These are phyloP conservation scores for Pseudomyrmex sp. DNA, from an alignment of 1,140 invertebrate species.

Conservation along the genomic window DNA sequence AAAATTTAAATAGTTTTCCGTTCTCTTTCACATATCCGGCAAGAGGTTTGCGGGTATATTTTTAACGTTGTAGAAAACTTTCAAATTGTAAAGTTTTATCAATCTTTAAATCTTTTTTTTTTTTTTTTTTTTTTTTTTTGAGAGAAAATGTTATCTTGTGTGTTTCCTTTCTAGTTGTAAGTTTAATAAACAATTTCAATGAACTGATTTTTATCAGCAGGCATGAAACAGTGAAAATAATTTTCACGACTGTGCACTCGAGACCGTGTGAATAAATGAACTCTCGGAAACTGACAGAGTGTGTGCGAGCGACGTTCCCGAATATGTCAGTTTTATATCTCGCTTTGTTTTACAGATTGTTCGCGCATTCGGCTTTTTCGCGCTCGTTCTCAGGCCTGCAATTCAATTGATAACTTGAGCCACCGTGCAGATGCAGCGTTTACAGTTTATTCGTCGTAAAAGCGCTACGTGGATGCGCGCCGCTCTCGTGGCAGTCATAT, in stretches of 20 bases:
- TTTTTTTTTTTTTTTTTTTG: background rate
- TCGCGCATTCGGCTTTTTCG: slow-evolving; percentile 35
- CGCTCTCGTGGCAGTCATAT: slow-evolving; percentile 45
- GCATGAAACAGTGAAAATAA: slow-evolving; percentile 9
- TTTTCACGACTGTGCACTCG: slow-evolving; percentile 9
- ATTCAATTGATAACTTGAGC: slow-evolving; percentile 59
- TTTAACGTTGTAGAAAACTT: no score
- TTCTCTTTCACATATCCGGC: background rate
- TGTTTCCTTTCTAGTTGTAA: background rate
- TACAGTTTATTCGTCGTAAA: slow-evolving; percentile 59
- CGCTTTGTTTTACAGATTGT: slow-evolving; percentile 38
- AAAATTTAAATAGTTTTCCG: background rate
- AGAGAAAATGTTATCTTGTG: background rate
- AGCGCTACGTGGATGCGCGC: slow-evolving; percentile 25
- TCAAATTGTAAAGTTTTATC: slow-evolving; percentile 14
- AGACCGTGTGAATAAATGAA: slow-evolving; percentile 24
- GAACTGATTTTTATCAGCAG: background rate
- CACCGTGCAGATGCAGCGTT: slow-evolving; percentile 44
- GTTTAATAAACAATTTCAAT: background rate
- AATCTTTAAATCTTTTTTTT: background rate
- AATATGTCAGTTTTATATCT: slow-evolving; percentile 22
- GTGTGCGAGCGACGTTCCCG: background rate
- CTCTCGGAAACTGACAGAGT: background rate
- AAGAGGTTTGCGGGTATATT: no score
- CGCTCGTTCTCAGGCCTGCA: slow-evolving; percentile 38